phyloP scores from a whole-genome alignment of 2,888 invertebrate species.

The Drosophila crucigera region DNA sequence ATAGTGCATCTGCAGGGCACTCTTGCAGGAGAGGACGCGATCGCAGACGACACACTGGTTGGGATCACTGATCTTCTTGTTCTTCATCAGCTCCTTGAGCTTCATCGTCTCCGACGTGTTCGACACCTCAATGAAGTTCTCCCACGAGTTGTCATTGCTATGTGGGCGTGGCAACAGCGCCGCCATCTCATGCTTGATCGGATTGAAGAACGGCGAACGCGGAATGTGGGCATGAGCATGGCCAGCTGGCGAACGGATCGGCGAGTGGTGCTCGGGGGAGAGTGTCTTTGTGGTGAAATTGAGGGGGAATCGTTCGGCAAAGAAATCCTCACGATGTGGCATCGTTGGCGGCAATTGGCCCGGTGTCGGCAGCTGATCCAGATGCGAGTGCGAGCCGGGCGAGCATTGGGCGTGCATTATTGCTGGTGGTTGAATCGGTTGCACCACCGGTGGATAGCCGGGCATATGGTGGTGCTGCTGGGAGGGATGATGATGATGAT shows the following conservation, averaged over 20 bases:
- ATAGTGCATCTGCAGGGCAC: constrained; percentile 99
- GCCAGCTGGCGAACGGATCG: constrained; percentile 83
- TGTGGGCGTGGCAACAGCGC: constrained; percentile 91
- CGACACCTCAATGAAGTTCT: constrained; percentile 96
- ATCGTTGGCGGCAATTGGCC: constrained; percentile 83
- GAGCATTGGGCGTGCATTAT: constrained; percentile 85
- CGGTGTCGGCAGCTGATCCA: constrained; percentile 83
- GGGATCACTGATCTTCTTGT: constrained; percentile 97
- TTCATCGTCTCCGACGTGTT: constrained; percentile 97
- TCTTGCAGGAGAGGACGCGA: constrained; percentile 97
- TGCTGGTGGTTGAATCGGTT: constrained; percentile 83
- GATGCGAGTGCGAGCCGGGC: constrained; percentile 85
- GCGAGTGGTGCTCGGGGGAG: constrained; percentile 84
- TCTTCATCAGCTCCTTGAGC: constrained; percentile 98
- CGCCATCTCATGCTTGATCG: constrained; percentile 84
- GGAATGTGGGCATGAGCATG: constrained; percentile 81
- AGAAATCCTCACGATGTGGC: constrained; percentile 83
- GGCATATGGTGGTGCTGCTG: constrained; percentile 9
- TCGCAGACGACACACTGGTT: constrained; percentile 99
- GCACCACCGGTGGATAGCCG: constrained; percentile 85
- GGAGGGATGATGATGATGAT: constrained; percentile 26
- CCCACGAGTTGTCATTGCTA: constrained; percentile 98
- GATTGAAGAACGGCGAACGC: constrained; percentile 84
- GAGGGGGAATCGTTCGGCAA: constrained; percentile 82
- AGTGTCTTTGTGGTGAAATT: constrained; percentile 81